Conservation (phyloP, 2,113 vertebrate genomes). For the Gymnarchus niloticus region DNA sequence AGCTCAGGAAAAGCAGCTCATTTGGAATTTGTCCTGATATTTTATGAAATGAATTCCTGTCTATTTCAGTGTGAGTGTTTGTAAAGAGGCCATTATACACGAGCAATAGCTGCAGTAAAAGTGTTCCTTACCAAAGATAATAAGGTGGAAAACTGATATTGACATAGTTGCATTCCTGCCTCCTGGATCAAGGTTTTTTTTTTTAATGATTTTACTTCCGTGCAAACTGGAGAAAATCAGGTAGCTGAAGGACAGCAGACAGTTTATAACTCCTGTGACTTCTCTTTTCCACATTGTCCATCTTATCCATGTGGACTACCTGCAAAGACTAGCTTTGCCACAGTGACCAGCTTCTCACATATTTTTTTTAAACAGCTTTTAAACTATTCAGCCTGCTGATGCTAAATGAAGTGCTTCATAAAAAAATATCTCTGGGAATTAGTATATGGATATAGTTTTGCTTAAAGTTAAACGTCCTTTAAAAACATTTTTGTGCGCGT, state of each 20-base stretch:
- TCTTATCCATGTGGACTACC: too few species aligned
- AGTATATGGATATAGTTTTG: not conserved
- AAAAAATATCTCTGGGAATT: not conserved
- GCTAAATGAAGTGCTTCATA: not conserved
- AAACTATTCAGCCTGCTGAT: not conserved
- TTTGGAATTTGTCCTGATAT: not conserved
- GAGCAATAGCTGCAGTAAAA: too few species aligned
- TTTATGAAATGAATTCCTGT: not conserved
- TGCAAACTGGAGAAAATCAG: conserved; percentile 12
- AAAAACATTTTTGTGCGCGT: not conserved
- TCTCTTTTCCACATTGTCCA: not conserved
- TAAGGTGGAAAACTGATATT: not conserved
- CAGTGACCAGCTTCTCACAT: not conserved
- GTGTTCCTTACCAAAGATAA: not conserved
- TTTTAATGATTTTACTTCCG: not conserved
- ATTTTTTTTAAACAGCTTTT: not conserved
- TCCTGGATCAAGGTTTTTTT: too few species aligned
- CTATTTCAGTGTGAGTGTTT: not conserved
- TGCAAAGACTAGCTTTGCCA: not conserved
- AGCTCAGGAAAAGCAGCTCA: not conserved
- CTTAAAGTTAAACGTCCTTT: not conserved
- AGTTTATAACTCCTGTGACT: not conserved
- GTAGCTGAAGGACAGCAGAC: conserved; percentile 19
- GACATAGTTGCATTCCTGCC: too few species aligned
- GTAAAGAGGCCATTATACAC: too few species aligned